Conservation (phyloP, 2,888 invertebrate species). For the Hydrotaea diabolus region DNA sequence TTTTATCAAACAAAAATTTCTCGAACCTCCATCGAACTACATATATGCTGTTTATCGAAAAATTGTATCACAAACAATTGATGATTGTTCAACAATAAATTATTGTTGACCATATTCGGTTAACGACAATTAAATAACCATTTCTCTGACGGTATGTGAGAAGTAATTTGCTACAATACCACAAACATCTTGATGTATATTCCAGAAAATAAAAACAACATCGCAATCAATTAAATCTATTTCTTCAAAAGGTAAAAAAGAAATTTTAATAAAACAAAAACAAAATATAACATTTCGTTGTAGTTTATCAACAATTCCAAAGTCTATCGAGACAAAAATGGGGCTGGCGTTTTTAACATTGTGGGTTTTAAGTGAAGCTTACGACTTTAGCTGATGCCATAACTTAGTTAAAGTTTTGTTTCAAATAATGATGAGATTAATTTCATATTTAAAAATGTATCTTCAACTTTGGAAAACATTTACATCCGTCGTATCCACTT, state of each 20-base stretch:
- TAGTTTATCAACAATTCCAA: background rate
- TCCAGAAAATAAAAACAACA: background rate
- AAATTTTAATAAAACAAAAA: conserved; percentile 10
- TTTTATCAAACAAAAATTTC: background rate
- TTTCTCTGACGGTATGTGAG: conserved; percentile 33
- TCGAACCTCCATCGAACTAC: background rate
- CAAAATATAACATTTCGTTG: background rate
- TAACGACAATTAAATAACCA: conserved; percentile 35
- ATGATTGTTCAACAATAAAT: conserved; percentile 8
- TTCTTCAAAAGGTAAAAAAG: conserved; percentile 32
- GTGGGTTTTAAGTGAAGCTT: background rate
- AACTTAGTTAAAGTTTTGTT: no score
- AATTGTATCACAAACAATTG: background rate
- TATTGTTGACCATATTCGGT: conserved; percentile 43
- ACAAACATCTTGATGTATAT: background rate
- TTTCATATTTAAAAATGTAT: no score
- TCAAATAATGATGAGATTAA: no score
- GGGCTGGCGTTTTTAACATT: background rate
- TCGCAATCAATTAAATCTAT: background rate
- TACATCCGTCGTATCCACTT: no score
- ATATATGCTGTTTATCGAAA: background rate
- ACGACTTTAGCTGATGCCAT: no score
- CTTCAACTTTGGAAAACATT: no score
- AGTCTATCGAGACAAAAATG: background rate
- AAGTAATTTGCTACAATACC: background rate